phyloP scores from a whole-genome alignment of 2,888 invertebrate genomes.

The Baccha elongata region DNA sequence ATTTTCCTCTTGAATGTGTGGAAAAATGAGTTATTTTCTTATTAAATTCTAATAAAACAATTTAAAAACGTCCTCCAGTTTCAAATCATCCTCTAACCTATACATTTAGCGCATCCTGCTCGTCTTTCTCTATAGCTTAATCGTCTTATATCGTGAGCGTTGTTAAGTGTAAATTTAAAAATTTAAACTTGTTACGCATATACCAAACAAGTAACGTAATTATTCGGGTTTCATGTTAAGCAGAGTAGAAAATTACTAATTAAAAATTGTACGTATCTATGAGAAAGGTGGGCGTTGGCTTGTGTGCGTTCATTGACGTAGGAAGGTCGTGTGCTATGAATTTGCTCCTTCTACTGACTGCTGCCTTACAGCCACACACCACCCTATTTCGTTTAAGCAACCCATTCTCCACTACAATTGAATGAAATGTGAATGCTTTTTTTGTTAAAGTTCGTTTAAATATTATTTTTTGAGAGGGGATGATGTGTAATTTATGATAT shows the following conservation, averaged over 20 bases:
- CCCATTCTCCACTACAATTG: conserved; percentile 23
- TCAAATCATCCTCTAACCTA: neutral
- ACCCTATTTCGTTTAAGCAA: neutral
- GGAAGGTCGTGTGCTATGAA: conserved; percentile 34
- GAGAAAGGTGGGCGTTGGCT: neutral
- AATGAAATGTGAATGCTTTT: conserved; percentile 47
- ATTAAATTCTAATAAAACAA: no score
- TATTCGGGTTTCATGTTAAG: conserved; percentile 67
- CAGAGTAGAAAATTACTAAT: conserved; percentile 69
- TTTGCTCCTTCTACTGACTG: neutral
- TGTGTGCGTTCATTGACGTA: conserved; percentile 3
- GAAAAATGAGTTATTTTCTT: no score
- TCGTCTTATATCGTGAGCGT: neutral
- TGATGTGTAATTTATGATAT: neutral
- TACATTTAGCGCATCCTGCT: neutral
- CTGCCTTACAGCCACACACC: no score
- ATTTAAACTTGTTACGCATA: conserved; percentile 65
- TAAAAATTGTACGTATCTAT: conserved; percentile 60
- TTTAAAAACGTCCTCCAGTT: neutral
- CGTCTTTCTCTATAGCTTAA: neutral
- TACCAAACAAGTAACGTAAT: conserved; percentile 65
- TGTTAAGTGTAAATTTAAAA: neutral
- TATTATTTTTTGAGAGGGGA: neutral
- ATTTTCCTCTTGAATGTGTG: no score
- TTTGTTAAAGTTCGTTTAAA: neutral